phyloP scores from a whole-genome alignment of 1,140 invertebrate species.

The Proctacanthus coquilletti region DNA sequence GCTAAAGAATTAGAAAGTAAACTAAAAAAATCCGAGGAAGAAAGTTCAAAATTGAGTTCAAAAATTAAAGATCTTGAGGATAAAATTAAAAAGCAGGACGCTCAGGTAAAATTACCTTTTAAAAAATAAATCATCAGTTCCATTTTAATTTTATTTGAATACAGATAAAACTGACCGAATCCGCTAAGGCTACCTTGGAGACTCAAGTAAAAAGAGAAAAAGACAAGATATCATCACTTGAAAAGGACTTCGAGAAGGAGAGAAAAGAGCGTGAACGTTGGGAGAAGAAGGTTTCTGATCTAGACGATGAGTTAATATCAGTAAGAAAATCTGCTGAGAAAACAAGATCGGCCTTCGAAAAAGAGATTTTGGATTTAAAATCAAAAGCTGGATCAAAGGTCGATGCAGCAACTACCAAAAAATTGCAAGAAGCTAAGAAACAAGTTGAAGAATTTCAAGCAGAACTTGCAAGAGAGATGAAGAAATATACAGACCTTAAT shows the following conservation, averaged over 20 bases:
- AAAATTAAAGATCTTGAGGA: constrained; percentile 26
- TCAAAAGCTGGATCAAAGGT: constrained; percentile 22
- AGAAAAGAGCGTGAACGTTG: constrained; percentile 29
- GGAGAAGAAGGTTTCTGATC: constrained; percentile 17
- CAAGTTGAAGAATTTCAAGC: constrained; percentile 42
- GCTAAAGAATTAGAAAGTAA: constrained; percentile 20
- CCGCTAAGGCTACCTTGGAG: constrained; percentile 15
- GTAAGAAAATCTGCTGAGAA: constrained; percentile 35
- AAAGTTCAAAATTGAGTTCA: constrained; percentile 15
- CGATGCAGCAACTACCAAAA: constrained; percentile 26
- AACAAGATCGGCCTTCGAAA: constrained; percentile 29
- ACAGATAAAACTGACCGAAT: constrained; percentile 18
- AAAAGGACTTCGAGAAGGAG: constrained; percentile 48
- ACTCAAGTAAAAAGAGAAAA: constrained; percentile 20
- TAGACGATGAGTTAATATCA: constrained; percentile 34
- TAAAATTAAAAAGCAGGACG: constrained; percentile 23
- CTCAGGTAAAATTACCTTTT: constrained; percentile 9
- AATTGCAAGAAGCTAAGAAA: constrained; percentile 46
- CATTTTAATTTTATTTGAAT: not conserved
- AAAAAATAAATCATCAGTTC: not conserved
- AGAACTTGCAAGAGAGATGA: constrained; percentile 44
- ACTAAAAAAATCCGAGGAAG: constrained; percentile 21
- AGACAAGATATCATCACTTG: constrained; percentile 43
- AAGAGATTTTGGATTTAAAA: constrained; percentile 38
- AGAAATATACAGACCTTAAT: constrained; percentile 64